phyloP scores from a whole-genome alignment of 1,140 invertebrate species.

The Conus betulinus region DNA sequence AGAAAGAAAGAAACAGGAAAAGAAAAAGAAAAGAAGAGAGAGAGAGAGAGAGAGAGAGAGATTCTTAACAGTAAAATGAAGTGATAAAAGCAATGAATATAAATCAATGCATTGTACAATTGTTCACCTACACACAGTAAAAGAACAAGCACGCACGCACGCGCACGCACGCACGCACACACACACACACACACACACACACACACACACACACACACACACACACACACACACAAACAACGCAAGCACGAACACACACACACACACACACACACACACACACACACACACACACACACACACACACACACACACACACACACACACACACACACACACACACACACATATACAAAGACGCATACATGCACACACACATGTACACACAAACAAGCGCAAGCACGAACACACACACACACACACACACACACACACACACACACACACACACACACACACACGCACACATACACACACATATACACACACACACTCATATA shows the following conservation, averaged over 20 bases:
- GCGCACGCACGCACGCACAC: too few relatives aligned
- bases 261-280: neutral
- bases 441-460: slow-evolving; percentile 21
- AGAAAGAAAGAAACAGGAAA: neutral
- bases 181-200: slow-evolving; percentile 14
- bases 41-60: neutral
- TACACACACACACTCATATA: neutral
- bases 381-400: neutral
- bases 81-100: neutral
- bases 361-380: neutral
- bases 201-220: slow-evolving; percentile 21
- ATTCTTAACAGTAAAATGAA: too few relatives aligned
- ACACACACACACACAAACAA: slow-evolving; percentile 1
- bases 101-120: too few relatives aligned
- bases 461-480: slow-evolving; percentile 3
- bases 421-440: slow-evolving; percentile 8
- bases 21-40: neutral
- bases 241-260: neutral
- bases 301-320: neutral
- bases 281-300: neutral
- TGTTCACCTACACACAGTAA: neutral
- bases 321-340: slow-evolving; percentile 12
- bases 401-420: neutral
- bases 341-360: neutral
- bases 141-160: neutral